A percentile compares a stretch with the other conserved stretches of the same genome.
phyloP scores from a whole-genome alignment of 2,888 invertebrate genomes.

The Ormia ochracea region DNA sequence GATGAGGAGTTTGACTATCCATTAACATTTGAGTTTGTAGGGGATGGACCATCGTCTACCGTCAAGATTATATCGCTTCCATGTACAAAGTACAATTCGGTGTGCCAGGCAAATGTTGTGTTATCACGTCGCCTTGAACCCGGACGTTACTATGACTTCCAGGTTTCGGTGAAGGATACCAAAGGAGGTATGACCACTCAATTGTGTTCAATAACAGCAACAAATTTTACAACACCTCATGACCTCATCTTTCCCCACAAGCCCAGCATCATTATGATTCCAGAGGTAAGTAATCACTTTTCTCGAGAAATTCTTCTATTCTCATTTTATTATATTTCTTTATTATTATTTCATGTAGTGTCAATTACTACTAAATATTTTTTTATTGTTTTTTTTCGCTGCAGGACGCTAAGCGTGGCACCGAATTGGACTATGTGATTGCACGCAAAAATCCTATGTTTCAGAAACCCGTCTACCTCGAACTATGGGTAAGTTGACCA shows the following conservation, averaged over 20 bases:
- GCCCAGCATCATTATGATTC: conserved; percentile 85
- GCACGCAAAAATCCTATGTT: conserved; percentile 88
- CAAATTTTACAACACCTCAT: conserved; percentile 89
- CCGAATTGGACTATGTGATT: conserved; percentile 88
- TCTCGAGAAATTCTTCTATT: not conserved
- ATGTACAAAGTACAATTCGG: conserved; percentile 90
- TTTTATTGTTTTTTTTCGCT: conserved; percentile 65
- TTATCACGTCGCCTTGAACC: conserved; percentile 86
- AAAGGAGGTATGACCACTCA: conserved; percentile 86
- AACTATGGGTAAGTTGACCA: conserved; percentile 83
- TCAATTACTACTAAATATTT: not conserved
- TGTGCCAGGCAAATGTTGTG: conserved; percentile 92
- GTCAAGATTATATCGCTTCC: conserved; percentile 88
- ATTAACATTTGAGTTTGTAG: conserved; percentile 86
- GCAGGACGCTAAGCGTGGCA: conserved; percentile 87
- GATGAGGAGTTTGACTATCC: conserved; percentile 93
- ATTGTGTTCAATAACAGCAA: conserved; percentile 88
- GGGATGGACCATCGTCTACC: conserved; percentile 85
- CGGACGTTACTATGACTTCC: conserved; percentile 90
- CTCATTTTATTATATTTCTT: not conserved
- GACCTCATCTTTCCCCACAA: conserved; percentile 90
- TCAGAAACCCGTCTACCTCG: conserved; percentile 87
- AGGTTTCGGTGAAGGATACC: conserved; percentile 84
- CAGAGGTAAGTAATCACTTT: conserved; percentile 80
- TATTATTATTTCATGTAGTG: not conserved